Conservation (phyloP, 1,140 invertebrate species). For the Sinonovacula constricta region DNA sequence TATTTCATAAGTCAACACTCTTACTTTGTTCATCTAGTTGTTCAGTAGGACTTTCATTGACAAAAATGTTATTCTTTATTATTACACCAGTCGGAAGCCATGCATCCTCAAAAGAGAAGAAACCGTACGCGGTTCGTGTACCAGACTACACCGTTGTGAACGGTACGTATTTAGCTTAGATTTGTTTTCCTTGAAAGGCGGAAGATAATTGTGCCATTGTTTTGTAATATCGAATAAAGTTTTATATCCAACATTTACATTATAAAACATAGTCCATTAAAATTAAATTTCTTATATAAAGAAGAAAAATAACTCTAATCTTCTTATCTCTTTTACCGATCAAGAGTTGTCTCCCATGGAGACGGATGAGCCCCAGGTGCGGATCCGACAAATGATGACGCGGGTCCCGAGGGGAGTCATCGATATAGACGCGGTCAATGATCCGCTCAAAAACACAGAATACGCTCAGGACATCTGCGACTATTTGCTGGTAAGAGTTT, state of each 20-base stretch:
- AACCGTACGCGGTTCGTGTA: conserved; percentile 17
- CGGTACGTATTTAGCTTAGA: too few relatives aligned
- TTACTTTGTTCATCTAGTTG: too few relatives aligned
- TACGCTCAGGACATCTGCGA: conserved; percentile 68
- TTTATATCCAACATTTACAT: neutral
- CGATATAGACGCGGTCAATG: conserved; percentile 60
- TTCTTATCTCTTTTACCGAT: conserved; percentile 4
- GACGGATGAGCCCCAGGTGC: conserved; percentile 30
- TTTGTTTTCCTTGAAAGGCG: too few relatives aligned
- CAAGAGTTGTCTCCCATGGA: conserved; percentile 42
- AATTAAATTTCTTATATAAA: neutral
- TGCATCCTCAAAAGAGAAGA: conserved; percentile 8
- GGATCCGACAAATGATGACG: conserved; percentile 47
- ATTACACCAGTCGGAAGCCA: conserved; percentile 13
- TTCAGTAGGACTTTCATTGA: too few relatives aligned
- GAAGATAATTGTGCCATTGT: too few relatives aligned
- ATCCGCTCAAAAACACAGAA: conserved; percentile 56
- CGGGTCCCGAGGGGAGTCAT: conserved; percentile 54
- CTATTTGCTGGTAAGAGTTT: conserved; percentile 64
- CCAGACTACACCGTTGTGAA: conserved; percentile 20
- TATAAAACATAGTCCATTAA: neutral
- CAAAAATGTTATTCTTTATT: neutral
- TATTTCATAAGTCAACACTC: too few relatives aligned
- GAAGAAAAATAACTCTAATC: neutral
- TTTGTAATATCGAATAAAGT: neutral